phyloP scores from a whole-genome alignment of 2,888 invertebrate genomes.

The Papilio gigon region DNA sequence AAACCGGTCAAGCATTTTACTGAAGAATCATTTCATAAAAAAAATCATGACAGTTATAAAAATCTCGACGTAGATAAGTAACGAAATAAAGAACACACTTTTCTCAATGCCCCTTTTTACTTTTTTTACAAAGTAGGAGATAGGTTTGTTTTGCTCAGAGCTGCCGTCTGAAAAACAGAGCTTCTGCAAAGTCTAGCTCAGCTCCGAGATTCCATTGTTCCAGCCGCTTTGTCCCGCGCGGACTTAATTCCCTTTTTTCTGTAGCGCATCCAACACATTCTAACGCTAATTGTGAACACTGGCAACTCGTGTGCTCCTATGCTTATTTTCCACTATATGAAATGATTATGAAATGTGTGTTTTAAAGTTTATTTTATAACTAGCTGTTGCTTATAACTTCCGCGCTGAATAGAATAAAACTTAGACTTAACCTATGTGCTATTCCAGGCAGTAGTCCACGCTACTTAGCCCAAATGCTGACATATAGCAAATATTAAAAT shows the following conservation, averaged over 20 bases:
- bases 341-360: neutral
- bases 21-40: no score
- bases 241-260: slow-evolving; percentile 25
- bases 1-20: no score
- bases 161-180: slow-evolving; percentile 14
- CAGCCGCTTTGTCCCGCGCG: slow-evolving; percentile 17
- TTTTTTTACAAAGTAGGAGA: slow-evolving; percentile 28
- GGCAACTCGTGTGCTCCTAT: neutral
- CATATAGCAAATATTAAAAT: no score
- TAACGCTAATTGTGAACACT: slow-evolving; percentile 26
- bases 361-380: neutral
- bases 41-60: neutral
- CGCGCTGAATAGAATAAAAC: no score
- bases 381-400: neutral
- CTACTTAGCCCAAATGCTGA: no score
- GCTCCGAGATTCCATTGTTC: slow-evolving; percentile 15
- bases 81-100: neutral
- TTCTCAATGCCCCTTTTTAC: slow-evolving; percentile 13
- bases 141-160: slow-evolving; percentile 21
- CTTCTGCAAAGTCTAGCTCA: slow-evolving; percentile 11
- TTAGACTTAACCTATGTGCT: no score
- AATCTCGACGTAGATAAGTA: neutral
- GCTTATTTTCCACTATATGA: neutral
- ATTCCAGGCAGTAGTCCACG: no score
- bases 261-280: slow-evolving; percentile 19